phyloP scores from a whole-genome alignment of 2,113 vertebrate species.

The Prunella fulvescens region DNA sequence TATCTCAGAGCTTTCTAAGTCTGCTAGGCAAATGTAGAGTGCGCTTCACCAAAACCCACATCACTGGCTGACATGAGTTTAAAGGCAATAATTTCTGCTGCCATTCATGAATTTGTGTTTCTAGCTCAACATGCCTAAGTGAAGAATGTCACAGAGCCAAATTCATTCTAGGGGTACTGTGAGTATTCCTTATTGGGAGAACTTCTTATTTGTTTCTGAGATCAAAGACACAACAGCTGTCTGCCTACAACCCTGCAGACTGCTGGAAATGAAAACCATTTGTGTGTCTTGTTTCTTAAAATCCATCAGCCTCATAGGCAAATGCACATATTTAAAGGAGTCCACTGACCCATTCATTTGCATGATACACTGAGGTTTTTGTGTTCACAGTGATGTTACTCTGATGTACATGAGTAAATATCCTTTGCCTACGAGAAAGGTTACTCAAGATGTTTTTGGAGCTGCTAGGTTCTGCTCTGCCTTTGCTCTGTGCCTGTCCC shows the following conservation, averaged over 20 bases:
- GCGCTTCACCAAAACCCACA: neutral
- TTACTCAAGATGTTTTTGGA: neutral
- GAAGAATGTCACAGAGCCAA: neutral
- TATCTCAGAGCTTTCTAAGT: neutral
- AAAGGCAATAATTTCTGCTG: neutral
- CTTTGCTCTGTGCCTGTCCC: neutral
- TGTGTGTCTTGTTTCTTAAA: neutral
- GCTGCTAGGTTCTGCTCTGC: neutral
- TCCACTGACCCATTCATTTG: neutral
- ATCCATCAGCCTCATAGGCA: neutral
- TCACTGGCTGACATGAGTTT: neutral
- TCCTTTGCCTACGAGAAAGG: neutral
- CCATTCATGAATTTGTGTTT: neutral
- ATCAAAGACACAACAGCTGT: neutral
- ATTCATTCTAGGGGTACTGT: neutral
- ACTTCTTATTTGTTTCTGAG: neutral
- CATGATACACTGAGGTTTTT: neutral
- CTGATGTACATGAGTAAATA: neutral
- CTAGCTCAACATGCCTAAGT: neutral
- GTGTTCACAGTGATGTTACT: neutral
- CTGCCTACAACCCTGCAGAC: neutral
- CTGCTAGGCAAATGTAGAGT: neutral
- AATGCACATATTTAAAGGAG: neutral
- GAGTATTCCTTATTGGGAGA: neutral
- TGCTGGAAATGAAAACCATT: neutral